Evolutionary conservation across 2,888 invertebrate species (phyloP).

Genomic region (Aromia moschata): DNA sequence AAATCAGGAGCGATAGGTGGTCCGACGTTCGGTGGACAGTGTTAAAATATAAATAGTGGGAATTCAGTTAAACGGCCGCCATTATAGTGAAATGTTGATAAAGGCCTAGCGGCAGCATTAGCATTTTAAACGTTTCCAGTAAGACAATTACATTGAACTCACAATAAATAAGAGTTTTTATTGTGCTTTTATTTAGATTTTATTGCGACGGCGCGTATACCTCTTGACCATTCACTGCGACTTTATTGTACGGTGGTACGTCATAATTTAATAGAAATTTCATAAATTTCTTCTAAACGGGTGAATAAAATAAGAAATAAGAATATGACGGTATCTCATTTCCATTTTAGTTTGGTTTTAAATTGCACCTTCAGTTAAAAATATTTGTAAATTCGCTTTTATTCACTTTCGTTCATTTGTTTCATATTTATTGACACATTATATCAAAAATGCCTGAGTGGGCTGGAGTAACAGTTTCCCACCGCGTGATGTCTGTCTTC

Average conservation of each 20-base stretch:
- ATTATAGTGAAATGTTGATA: constrained; percentile 18
- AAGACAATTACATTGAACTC: constrained; percentile 16
- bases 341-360: not conserved
- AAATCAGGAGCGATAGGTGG: constrained; percentile 20
- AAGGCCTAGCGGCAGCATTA: constrained; percentile 16
- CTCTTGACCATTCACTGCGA: constrained; percentile 1
- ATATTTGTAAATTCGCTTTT: too few relatives aligned
- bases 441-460: too few relatives aligned
- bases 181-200: constrained; percentile 18
- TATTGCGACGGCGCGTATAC: constrained; percentile 2
- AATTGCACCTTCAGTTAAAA: not conserved
- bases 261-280: constrained; percentile 7
- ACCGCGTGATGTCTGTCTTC: too few relatives aligned
- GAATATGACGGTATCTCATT: not conserved
- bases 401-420: too few relatives aligned
- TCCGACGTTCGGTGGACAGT: not conserved
- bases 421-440: too few relatives aligned
- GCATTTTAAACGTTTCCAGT: constrained; percentile 17
- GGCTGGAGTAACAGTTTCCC: too few relatives aligned
- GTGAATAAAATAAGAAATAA: constrained; percentile 6
- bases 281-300: constrained; percentile 15
- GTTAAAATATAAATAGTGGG: not conserved
- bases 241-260: constrained; percentile 4
- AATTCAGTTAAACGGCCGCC: not conserved
- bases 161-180: constrained; percentile 21